phyloP scores from a whole-genome alignment of 2,797 vertebrate genomes.

The Notolepis coatsorum region DNA sequence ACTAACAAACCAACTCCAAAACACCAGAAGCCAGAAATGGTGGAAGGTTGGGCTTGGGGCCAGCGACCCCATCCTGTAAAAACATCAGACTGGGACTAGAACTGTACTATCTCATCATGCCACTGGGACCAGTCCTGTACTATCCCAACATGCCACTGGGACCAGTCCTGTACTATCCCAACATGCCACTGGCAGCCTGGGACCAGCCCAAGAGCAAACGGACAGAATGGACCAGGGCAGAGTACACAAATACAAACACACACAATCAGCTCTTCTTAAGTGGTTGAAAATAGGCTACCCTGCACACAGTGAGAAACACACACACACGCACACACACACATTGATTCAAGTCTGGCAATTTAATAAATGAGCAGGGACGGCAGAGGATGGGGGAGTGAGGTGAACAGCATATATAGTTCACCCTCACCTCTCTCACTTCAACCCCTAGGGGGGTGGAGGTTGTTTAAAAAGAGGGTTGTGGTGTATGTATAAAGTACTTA shows the following conservation, averaged over 20 bases:
- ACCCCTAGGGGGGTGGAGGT: no score
- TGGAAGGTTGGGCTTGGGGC: no score
- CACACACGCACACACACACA: constrained; percentile 17
- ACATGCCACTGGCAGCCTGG: background rate
- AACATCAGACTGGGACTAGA: no score
- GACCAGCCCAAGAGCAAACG: background rate
- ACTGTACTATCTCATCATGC: no score
- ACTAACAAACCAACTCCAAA: background rate
- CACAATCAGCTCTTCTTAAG: constrained; percentile 6
- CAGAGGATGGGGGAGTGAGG: background rate
- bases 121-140: background rate
- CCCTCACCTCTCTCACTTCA: no score
- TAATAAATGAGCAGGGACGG: constrained; percentile 48
- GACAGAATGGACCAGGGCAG: background rate
- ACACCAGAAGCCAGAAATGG: background rate
- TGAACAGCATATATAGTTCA: constrained; percentile 4
- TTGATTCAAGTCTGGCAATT: constrained; percentile 1
- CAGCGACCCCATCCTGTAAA: no score
- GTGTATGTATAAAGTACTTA: no score
- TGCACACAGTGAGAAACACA: constrained; percentile 1
- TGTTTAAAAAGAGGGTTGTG: no score
- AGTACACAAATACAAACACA: constrained; percentile 11
- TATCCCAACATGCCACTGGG: background rate
- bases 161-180: no score
- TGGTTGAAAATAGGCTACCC: constrained; percentile 69